These are phyloP conservation scores for Panthera uncia DNA, from an alignment of 2,113 vertebrate genomes.

Conservation along the genomic window DNA sequence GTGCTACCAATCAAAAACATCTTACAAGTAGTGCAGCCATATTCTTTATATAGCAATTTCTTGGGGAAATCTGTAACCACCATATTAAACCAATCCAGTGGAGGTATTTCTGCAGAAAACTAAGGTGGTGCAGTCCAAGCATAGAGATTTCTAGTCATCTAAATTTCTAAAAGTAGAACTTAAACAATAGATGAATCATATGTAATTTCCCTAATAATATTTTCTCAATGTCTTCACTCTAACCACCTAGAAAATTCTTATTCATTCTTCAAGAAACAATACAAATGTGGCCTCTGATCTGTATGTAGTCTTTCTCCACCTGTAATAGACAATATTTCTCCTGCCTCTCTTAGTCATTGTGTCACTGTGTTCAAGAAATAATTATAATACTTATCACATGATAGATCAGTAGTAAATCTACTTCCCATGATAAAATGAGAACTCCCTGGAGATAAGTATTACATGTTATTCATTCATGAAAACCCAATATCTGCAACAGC, in stretches of 20 bases:
- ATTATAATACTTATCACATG: background rate
- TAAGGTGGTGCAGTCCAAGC: background rate
- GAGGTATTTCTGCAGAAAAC: background rate
- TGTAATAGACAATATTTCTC: background rate
- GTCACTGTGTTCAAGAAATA: background rate
- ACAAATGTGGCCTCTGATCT: background rate
- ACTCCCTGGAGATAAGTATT: background rate
- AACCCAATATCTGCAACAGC: background rate
- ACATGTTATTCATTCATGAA: background rate
- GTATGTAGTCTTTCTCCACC: background rate
- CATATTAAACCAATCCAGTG: background rate
- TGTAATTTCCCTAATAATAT: background rate
- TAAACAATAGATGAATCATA: background rate
- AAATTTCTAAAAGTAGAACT: background rate
- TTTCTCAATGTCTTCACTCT: background rate
- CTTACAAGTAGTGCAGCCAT: constrained; percentile 16
- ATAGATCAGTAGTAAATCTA: background rate
- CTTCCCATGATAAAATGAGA: background rate
- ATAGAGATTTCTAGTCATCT: background rate
- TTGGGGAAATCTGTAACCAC: background rate
- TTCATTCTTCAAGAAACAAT: background rate
- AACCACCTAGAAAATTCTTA: background rate
- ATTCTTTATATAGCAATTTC: background rate
- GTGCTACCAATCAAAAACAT: background rate
- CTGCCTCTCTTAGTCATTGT: background rate